A percentile compares a stretch with the other conserved stretches of the same genome.
Conservation (phyloP, 1,140 invertebrate species). For the Drosophila pseudoananassae region DNA sequence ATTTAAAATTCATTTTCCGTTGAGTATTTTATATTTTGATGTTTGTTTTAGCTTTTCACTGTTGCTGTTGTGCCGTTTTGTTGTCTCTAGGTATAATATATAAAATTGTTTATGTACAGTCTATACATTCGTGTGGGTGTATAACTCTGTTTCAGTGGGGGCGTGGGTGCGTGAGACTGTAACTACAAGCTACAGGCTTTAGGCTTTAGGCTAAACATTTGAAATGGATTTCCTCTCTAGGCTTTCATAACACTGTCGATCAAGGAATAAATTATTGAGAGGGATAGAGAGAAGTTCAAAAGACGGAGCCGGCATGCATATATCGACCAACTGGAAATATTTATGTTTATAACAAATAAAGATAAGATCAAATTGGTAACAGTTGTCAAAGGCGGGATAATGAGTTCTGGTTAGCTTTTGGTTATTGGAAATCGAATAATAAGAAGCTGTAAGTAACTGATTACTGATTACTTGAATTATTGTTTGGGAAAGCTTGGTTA, state of each 20-base stretch:
- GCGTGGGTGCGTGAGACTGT: constrained; percentile 35
- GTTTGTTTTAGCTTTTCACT: constrained; percentile 23
- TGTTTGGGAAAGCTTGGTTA: constrained; percentile 76
- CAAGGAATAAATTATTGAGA: constrained; percentile 66
- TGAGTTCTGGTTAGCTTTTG: constrained; percentile 52
- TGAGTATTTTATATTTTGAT: constrained; percentile 55
- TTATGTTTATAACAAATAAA: constrained; percentile 64
- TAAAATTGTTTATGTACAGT: constrained; percentile 58
- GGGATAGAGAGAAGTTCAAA: constrained; percentile 77
- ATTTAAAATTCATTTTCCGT: constrained; percentile 12
- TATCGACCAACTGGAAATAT: constrained; percentile 85
- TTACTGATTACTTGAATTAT: constrained; percentile 3
- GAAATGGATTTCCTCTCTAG: constrained; percentile 37
- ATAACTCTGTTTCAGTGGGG: constrained; percentile 43
- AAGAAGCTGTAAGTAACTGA: constrained; percentile 7
- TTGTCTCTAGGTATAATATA: constrained; percentile 59
- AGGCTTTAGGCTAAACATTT: constrained; percentile 47
- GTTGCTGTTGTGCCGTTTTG: constrained; percentile 61
- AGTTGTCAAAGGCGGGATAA: constrained; percentile 27
- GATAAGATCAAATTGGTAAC: constrained; percentile 48
- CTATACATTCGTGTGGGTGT: constrained; percentile 40
- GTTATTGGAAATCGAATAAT: constrained; percentile 14
- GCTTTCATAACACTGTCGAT: constrained; percentile 40
- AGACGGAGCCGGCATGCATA: constrained; percentile 85
- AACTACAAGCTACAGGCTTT: constrained; percentile 49